Base-by-base conservation (phyloP, 2,113 vertebrate species). In the Channa maculata region DNA sequence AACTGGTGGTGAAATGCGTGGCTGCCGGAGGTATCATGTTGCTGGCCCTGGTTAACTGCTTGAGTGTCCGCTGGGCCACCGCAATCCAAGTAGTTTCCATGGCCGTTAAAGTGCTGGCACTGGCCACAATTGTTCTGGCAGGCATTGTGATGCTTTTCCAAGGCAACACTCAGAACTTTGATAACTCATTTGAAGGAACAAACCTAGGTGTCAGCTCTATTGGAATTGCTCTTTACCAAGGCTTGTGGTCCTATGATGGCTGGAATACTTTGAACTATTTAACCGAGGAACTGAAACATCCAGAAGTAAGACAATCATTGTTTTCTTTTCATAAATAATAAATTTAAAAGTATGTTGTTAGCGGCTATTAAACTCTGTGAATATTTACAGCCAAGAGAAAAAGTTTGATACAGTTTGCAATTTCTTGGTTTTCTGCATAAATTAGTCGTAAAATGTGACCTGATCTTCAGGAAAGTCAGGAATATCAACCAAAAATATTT, bases 241-340 rank as follows among this genome's bases (percentile, higher is more conserved):
- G 94, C 0, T 89, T 96, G 48, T 96, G 96, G 95, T 95, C 95
- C 46, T 97, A 93, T 0, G 94, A 95, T 60, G 96, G 96, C 15
- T 96, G 96, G 95, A 97, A 94, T 75, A 96, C 92, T 77, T 46
- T 97, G 81, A 96, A 95, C 88, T 93, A 78, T 43, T 71, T 96
- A 61, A 94, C 91, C 0, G 96, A 97, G 54, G 96, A 96, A 75
- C 86, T 97, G 64, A 95, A 93, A 86, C 92, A 91, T 6, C 95
- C 95, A 46, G 92, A 96, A 69, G 95, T 96, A 87, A 93, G 72
- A 63, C 12, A 9, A 52, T 71, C 5, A 44, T 5, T 43, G 3
- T 77, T 39, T 9, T 13, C 10, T 36, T 6, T 11, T 44, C 6
- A 7, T 34, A 3, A 57, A 41, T 7, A 5, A 41, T 41, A 7